These are phyloP conservation scores for Ceratotherium simum DNA, from an alignment of 2,113 vertebrate species.

Conservation along the genomic window DNA sequence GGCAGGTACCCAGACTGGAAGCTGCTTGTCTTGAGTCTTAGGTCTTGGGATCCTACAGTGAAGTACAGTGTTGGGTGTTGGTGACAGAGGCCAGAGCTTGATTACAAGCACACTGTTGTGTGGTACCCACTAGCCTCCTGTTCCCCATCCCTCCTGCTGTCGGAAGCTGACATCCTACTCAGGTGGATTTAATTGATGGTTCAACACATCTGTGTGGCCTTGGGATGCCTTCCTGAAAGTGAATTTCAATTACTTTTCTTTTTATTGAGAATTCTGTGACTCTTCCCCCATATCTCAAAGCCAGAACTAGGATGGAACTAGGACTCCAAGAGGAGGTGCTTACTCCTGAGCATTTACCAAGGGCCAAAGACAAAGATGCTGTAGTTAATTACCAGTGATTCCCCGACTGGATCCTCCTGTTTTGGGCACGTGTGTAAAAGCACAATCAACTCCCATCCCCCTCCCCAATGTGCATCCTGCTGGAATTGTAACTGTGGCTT, in stretches of 20 bases:
- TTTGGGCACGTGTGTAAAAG: not conserved
- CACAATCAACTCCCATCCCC: not conserved
- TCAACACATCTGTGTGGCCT: not conserved
- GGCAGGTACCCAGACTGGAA: not conserved
- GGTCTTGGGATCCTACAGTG: not conserved
- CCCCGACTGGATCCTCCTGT: not conserved
- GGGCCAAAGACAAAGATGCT: not conserved
- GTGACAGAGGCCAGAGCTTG: not conserved
- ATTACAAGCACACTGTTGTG: not conserved
- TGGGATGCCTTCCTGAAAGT: not conserved
- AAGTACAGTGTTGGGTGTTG: not conserved
- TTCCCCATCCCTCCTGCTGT: not conserved
- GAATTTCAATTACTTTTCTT: slow-evolving; percentile 57
- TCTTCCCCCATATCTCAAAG: slow-evolving; percentile 38
- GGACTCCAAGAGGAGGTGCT: not conserved
- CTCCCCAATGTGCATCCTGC: not conserved
- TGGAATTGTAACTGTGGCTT: not conserved
- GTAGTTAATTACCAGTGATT: not conserved
- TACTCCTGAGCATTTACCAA: not conserved
- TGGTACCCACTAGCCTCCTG: not conserved
- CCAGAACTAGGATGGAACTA: not conserved
- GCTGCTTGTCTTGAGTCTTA: not conserved
- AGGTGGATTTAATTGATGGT: slow-evolving; percentile 28
- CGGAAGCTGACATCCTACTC: not conserved
- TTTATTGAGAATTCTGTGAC: slow-evolving; percentile 12